Evolutionary conservation across 2,113 vertebrate genomes (phyloP).

Genomic region (Talpa occidentalis): DNA sequence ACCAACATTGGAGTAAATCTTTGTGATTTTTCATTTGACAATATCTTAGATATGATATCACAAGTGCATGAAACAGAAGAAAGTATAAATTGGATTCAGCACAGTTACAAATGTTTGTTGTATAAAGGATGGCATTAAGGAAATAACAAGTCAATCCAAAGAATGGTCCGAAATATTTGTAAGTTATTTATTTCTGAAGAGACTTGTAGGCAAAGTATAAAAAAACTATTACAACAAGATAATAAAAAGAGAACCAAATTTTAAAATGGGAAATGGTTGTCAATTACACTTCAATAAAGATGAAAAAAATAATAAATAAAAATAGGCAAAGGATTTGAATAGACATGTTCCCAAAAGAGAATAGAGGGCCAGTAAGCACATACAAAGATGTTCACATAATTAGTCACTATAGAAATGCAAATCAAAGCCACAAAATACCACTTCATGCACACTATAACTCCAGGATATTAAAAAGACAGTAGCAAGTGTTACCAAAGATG

Average conservation of each 20-base stretch:
- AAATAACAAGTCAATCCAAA: neutral
- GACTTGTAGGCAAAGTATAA: neutral
- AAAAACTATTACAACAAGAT: neutral
- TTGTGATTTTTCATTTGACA: neutral
- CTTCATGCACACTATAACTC: neutral
- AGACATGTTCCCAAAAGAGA: neutral
- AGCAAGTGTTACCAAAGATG: neutral
- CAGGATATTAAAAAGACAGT: neutral
- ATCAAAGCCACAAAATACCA: neutral
- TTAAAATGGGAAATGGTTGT: neutral
- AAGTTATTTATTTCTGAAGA: neutral
- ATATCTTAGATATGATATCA: neutral
- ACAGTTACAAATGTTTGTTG: neutral
- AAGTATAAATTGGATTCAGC: neutral
- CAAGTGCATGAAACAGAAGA: neutral
- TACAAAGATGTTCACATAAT: neutral
- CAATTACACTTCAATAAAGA: neutral
- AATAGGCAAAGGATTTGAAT: neutral
- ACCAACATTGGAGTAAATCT: neutral
- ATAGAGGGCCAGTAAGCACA: neutral
- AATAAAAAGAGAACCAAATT: neutral
- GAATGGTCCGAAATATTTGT: neutral
- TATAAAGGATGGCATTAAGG: neutral
- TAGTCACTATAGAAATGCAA: neutral
- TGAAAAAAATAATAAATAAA: slow-evolving; percentile 25